These are phyloP conservation scores for Australoheros scitulus DNA, from an alignment of 2,113 vertebrate genomes.

Conservation along the genomic window DNA sequence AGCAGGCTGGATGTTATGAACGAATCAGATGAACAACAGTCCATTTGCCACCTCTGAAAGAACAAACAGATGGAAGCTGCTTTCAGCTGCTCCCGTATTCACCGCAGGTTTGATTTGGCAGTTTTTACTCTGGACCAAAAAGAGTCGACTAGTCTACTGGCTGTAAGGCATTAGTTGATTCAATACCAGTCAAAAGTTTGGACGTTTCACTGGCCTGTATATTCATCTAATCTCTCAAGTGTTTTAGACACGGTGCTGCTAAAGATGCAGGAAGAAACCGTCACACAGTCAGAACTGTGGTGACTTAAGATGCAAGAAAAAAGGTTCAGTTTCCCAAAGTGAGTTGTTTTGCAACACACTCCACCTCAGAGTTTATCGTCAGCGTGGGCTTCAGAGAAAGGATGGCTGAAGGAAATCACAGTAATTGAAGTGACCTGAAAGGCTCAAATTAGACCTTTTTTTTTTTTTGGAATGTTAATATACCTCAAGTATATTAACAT, in stretches of 20 bases:
- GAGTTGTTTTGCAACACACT: neutral
- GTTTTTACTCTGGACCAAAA: neutral
- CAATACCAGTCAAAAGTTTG: too few relatives aligned
- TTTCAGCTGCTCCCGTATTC: neutral
- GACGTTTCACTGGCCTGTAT: too few relatives aligned
- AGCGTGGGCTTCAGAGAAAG: neutral
- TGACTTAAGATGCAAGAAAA: too few relatives aligned
- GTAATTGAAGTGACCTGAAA: neutral
- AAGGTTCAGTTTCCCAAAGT: neutral
- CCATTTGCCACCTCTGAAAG: neutral
- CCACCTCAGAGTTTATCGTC: neutral
- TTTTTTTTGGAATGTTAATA: neutral
- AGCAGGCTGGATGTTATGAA: neutral
- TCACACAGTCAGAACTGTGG: too few relatives aligned
- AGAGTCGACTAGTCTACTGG: neutral
- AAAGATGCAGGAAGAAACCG: neutral
- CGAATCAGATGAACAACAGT: neutral
- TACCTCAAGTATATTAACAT: too few relatives aligned
- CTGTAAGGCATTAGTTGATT: neutral
- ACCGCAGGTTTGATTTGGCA: neutral
- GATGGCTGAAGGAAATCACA: neutral
- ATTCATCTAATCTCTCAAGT: too few relatives aligned
- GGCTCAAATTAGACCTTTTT: neutral
- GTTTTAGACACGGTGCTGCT: neutral
- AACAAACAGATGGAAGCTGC: neutral